Evolutionary conservation across 1,140 invertebrate species (phyloP), one percentile per base, ranked within the genome.

Genomic region (Trichonephila clavata): DNA sequence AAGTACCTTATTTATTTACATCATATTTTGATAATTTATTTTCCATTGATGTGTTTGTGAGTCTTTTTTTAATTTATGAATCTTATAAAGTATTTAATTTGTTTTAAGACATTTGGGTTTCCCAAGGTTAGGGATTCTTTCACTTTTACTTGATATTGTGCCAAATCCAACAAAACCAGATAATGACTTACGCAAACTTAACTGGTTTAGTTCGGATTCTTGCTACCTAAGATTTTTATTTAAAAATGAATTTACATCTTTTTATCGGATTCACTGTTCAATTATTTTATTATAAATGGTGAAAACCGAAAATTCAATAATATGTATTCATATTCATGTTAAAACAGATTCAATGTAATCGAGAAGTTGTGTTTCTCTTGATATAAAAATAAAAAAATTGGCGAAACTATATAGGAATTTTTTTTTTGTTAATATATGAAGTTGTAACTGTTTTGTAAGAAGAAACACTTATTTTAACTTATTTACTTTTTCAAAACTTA

Each of bases 111-210:
- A 32, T 39, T 77, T 39, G 10, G 27, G 14, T 39, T 18, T 77
- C 71, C 27, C 24, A 39, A 4, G 71, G 71, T 32, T 32, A 39
- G 18, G 32, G 71, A 77, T 18, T 77, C 27, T 18, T 4, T 77
- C 18, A 32, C 24, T 77, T 39, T 77, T 71, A 32, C 32, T 16
- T 18, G 27, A 39, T 77, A 16, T 77, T 77, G 71, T 77, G 71
- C 71, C 71, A 77, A 77, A 77, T 77, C 71, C 71, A 77, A 39
- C 71, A 32, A 39, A 63, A 39, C 27, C 71, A 77, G 71, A 18
- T 16, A 32, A n/a, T 77, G 5, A 39, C 24, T 32, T n/a, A 68
- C 65, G 10, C 5, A 39, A 77, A 18, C 27, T 18, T 27, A 77
- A 77, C 71, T 77, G 27, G 71, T 18, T 39, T 24, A 16, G 27